Conservation (phyloP, 2,797 vertebrate genomes). For the Falco concolor region DNA sequence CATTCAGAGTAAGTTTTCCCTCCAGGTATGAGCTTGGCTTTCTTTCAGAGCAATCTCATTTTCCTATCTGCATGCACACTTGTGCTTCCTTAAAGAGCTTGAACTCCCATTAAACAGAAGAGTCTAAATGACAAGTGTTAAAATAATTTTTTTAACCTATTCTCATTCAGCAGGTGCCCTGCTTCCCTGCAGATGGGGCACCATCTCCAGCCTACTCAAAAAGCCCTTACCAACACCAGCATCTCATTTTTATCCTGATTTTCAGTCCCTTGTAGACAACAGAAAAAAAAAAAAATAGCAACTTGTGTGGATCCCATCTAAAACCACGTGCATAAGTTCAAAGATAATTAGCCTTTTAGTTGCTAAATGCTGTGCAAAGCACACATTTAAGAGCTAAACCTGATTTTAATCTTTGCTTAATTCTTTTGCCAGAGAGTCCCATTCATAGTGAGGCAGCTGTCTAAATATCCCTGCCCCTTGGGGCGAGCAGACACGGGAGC, state of each 20-base stretch:
- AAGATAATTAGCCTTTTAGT: constrained; percentile 51
- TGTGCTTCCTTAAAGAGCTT: constrained; percentile 1
- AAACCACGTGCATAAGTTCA: constrained; percentile 59
- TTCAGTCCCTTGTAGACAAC: not conserved
- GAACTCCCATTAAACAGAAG: not conserved
- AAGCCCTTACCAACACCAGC: not conserved
- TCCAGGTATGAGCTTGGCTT: constrained; percentile 12
- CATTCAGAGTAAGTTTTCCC: not conserved
- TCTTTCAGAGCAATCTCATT: constrained; percentile 7
- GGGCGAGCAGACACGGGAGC: not conserved
- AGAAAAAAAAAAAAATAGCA: not conserved
- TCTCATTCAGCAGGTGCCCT: not conserved
- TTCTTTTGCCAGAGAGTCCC: constrained; percentile 59
- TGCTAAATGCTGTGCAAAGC: constrained; percentile 56
- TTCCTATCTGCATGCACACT: not conserved
- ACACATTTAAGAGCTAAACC: constrained; percentile 55
- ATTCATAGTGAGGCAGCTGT: constrained; percentile 50
- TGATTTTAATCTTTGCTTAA: constrained; percentile 67
- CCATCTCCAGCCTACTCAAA: not conserved
- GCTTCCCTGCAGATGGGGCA: not conserved
- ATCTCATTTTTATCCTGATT: constrained; percentile 10
- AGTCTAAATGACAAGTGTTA: not conserved
- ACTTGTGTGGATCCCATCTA: constrained; percentile 11
- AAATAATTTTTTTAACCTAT: not conserved
- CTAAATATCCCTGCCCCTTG: constrained; percentile 47